These are phyloP conservation scores for Rhinolophus ferrumequinum DNA, from an alignment of 2,113 vertebrate genomes.

Conservation along the genomic window DNA sequence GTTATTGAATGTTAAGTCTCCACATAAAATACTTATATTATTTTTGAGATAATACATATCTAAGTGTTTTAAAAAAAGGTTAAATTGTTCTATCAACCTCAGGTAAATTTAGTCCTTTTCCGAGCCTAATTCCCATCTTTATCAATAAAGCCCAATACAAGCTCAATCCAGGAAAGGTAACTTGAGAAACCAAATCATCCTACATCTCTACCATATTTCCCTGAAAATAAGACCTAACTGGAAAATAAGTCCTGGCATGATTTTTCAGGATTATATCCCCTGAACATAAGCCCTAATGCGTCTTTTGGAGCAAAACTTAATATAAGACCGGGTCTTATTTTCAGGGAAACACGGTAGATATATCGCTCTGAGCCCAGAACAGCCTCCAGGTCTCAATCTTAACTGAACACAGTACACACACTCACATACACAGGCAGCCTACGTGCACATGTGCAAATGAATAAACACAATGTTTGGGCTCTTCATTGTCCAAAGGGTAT, in stretches of 20 bases:
- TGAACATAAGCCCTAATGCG: too few relatives aligned
- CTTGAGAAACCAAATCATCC: not conserved
- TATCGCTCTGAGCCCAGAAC: not conserved
- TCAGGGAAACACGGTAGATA: not conserved
- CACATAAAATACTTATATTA: conserved; percentile 13
- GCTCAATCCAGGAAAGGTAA: not conserved
- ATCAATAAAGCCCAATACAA: not conserved
- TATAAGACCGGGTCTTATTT: too few relatives aligned
- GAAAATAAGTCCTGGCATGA: too few relatives aligned
- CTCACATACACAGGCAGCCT: not conserved
- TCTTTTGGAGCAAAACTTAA: too few relatives aligned
- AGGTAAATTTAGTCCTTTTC: not conserved
- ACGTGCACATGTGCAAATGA: not conserved
- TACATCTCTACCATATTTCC: not conserved
- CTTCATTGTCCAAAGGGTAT: not conserved
- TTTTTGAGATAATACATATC: not conserved
- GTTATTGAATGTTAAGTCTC: not conserved
- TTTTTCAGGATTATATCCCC: too few relatives aligned
- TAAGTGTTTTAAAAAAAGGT: not conserved
- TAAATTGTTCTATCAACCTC: not conserved
- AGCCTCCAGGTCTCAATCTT: not conserved
- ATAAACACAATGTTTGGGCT: not conserved
- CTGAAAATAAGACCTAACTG: too few relatives aligned
- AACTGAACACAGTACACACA: not conserved
- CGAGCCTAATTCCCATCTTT: not conserved